These are phyloP conservation scores for Atethmia centrago DNA, from an alignment of 2,888 invertebrate genomes.

Conservation along the genomic window DNA sequence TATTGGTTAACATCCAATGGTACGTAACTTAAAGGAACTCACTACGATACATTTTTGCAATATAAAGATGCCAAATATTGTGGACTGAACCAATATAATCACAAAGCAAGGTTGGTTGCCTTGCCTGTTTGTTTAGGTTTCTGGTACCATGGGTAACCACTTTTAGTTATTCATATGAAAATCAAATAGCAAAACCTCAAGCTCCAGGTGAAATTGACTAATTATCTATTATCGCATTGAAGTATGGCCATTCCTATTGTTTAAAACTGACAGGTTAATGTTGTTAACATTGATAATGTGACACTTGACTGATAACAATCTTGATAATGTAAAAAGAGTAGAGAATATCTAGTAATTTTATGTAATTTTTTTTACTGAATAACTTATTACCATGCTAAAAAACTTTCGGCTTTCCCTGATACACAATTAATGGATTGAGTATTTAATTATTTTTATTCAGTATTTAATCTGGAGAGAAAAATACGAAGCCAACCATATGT, in stretches of 20 bases:
- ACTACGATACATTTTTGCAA: no score
- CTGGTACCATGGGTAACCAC: no score
- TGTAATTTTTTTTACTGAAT: neutral
- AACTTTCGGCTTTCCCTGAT: neutral
- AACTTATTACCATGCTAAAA: neutral
- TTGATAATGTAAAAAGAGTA: constrained; percentile 16
- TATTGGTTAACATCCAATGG: no score
- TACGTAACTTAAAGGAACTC: no score
- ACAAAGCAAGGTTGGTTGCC: neutral
- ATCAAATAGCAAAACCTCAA: no score
- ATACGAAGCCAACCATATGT: neutral
- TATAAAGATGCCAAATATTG: no score
- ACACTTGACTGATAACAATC: constrained; percentile 25
- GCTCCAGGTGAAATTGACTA: no score
- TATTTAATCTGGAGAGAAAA: neutral
- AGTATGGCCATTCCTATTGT: neutral
- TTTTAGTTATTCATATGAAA: no score
- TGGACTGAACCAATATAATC: neutral
- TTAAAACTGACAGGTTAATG: neutral
- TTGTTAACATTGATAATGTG: constrained; percentile 1
- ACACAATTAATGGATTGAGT: neutral
- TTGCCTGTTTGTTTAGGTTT: neutral
- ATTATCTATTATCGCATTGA: no score
- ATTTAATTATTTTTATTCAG: no score
- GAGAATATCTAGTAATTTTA: neutral